Conservation (phyloP, 1,140 invertebrate genomes). For the Drosophila rufa region DNA sequence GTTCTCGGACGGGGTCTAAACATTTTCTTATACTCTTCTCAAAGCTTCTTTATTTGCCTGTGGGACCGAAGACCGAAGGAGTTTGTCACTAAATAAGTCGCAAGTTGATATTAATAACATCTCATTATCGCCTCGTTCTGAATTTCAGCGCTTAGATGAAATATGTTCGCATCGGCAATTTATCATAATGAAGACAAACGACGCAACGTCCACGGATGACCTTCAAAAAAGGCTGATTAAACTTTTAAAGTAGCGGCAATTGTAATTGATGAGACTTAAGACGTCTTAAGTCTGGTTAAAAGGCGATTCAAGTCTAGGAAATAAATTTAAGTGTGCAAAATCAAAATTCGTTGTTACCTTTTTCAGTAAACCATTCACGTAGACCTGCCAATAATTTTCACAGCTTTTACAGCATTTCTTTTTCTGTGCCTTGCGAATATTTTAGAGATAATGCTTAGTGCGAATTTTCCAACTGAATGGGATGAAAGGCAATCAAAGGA, state of each 20-base stretch:
- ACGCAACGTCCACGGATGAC: constrained; percentile 30
- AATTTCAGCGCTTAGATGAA: constrained; percentile 64
- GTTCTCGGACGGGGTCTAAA: constrained; percentile 36
- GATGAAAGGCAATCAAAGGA: constrained; percentile 47
- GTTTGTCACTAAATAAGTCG: constrained; percentile 77
- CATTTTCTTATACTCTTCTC: constrained; percentile 31
- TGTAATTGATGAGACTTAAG: constrained; percentile 47
- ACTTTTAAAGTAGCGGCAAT: constrained; percentile 32
- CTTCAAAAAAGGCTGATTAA: constrained; percentile 32
- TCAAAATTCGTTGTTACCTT: constrained; percentile 3
- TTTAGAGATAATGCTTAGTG: constrained; percentile 20
- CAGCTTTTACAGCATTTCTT: background rate
- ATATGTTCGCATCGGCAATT: constrained; percentile 70
- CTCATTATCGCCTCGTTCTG: constrained; percentile 76
- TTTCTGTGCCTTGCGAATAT: constrained; percentile 5
- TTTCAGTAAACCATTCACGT: background rate
- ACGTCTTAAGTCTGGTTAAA: background rate
- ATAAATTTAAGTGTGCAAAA: background rate
- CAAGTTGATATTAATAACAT: constrained; percentile 80
- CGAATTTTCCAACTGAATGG: constrained; percentile 34
- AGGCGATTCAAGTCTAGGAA: background rate
- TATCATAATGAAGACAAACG: constrained; percentile 73
- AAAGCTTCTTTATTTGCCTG: constrained; percentile 40
- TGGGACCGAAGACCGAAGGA: constrained; percentile 29
- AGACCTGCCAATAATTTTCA: constrained; percentile 7